These are phyloP conservation scores for Chrysina gloriosa DNA, from an alignment of 2,888 invertebrate species.

Conservation along the genomic window DNA sequence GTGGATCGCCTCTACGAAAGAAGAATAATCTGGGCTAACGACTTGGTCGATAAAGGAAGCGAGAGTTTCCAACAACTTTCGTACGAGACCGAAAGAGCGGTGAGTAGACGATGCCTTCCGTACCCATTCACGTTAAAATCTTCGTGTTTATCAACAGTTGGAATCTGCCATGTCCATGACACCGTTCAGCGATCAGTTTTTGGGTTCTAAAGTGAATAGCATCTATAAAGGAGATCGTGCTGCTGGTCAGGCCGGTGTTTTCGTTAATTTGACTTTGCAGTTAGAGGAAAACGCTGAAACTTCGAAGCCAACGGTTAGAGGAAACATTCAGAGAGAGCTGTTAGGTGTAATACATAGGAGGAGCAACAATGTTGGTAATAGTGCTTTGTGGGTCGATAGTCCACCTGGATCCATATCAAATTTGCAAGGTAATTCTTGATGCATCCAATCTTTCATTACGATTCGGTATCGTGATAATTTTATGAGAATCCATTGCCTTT, in stretches of 20 bases:
- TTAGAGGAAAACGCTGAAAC: slow-evolving; percentile 83
- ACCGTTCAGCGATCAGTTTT: slow-evolving; percentile 87
- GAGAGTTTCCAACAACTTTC: slow-evolving; percentile 85
- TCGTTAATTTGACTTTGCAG: slow-evolving; percentile 86
- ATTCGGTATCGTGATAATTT: background rate
- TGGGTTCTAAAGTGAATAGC: slow-evolving; percentile 82
- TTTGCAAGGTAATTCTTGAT: slow-evolving; percentile 69
- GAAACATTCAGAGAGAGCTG: slow-evolving; percentile 85
- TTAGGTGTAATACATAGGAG: slow-evolving; percentile 84
- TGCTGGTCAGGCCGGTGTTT: slow-evolving; percentile 79
- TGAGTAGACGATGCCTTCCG: slow-evolving; percentile 66
- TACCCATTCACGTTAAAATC: background rate
- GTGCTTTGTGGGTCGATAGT: slow-evolving; percentile 85
- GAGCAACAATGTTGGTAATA: slow-evolving; percentile 89
- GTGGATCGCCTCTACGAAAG: slow-evolving; percentile 87
- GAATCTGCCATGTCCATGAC: slow-evolving; percentile 95
- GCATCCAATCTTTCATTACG: too few species aligned
- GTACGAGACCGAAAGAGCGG: slow-evolving; percentile 88
- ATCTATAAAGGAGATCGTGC: slow-evolving; percentile 79
- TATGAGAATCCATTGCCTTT: background rate
- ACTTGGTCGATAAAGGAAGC: slow-evolving; percentile 79
- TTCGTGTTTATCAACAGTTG: slow-evolving; percentile 70
- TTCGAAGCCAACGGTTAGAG: slow-evolving; percentile 73
- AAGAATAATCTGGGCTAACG: slow-evolving; percentile 81
- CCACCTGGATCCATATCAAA: slow-evolving; percentile 79